Percentiles rank a stretch among this genome's conserved stretches.
Evolutionary conservation across 2,113 vertebrate species (phyloP).

Genomic region (Danio rerio): GRCz12tu NC_133192.1:38527501-38528000

Average conservation of each 20-base stretch:
- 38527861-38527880: background rate
- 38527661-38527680: slow-evolving; percentile 29
- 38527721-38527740: slow-evolving; percentile 36
- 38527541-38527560: slow-evolving; percentile 10
- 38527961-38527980: slow-evolving; percentile 95
- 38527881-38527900: slow-evolving; percentile 27
- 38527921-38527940: slow-evolving; percentile 88
- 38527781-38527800: slow-evolving; percentile 41
- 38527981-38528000: slow-evolving; percentile 92
- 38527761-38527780: slow-evolving; percentile 25
- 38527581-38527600: slow-evolving; percentile 20
- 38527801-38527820: background rate
- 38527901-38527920: slow-evolving; percentile 80
- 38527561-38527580: slow-evolving; percentile 20
- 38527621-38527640: slow-evolving; percentile 35
- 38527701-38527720: slow-evolving; percentile 49
- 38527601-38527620: slow-evolving; percentile 30
- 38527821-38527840: slow-evolving; percentile 36
- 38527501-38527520: background rate
- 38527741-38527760: slow-evolving; percentile 25
- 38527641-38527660: slow-evolving; percentile 39
- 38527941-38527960: slow-evolving; percentile 92
- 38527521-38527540: slow-evolving; percentile 1
- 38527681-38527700: slow-evolving; percentile 17
- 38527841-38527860: slow-evolving; percentile 2